Conservation (phyloP, 2,113 vertebrate genomes). For the Acinonyx jubatus region DNA sequence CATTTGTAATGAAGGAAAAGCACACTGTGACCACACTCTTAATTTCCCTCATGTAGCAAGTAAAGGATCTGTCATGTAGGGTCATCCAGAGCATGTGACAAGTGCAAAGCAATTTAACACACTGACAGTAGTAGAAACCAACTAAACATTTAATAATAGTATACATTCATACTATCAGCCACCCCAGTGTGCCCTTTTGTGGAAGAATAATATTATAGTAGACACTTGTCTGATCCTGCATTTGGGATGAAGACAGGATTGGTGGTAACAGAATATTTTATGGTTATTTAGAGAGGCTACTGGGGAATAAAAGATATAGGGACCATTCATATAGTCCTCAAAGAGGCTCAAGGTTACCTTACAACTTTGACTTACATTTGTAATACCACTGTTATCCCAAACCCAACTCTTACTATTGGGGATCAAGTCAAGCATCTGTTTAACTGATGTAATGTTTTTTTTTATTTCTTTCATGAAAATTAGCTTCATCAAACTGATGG, state of each 20-base stretch:
- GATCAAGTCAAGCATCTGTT: background rate
- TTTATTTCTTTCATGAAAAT: background rate
- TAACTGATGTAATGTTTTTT: background rate
- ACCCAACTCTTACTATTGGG: background rate
- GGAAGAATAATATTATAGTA: background rate
- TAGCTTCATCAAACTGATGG: background rate
- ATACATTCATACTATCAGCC: background rate
- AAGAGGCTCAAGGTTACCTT: background rate
- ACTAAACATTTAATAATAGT: constrained; percentile 3
- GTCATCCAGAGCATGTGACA: constrained; percentile 3
- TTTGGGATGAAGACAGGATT: background rate
- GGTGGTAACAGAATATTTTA: background rate
- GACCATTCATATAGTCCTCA: background rate
- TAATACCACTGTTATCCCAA: background rate
- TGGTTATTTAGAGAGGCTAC: background rate
- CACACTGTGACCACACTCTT: background rate
- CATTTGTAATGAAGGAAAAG: constrained; percentile 35
- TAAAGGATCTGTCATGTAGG: background rate
- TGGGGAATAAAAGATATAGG: background rate
- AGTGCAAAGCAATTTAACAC: constrained; percentile 28
- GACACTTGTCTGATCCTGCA: background rate
- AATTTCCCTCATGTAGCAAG: constrained; percentile 48
- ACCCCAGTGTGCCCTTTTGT: background rate
- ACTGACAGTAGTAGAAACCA: background rate
- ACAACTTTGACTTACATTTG: background rate